These are phyloP conservation scores for Microcebus griseorufus DNA, from an alignment of 2,113 vertebrate species.

Conservation along the genomic window DNA sequence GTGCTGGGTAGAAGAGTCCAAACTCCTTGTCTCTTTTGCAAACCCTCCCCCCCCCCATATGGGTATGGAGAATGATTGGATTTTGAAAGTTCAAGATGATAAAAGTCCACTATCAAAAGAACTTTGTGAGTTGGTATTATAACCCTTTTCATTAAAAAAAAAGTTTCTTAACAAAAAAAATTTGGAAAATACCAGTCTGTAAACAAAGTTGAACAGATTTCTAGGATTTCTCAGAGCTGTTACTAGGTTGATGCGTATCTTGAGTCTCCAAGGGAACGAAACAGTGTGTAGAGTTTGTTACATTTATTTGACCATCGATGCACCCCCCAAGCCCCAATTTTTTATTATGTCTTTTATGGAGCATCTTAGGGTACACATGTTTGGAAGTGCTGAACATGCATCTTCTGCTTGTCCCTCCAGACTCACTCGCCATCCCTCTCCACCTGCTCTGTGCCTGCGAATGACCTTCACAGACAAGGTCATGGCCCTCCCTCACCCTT, in stretches of 20 bases:
- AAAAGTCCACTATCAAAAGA: background rate
- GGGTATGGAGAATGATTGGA: background rate
- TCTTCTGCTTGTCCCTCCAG: background rate
- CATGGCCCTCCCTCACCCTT: background rate
- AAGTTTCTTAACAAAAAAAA: background rate
- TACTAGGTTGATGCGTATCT: background rate
- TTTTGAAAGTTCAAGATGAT: background rate
- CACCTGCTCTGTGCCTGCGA: background rate
- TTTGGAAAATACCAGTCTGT: background rate
- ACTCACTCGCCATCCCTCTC: background rate
- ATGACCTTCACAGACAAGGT: background rate
- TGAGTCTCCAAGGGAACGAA: background rate
- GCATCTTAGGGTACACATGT: background rate
- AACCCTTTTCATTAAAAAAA: background rate
- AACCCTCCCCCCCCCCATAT: background rate
- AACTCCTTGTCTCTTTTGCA: background rate
- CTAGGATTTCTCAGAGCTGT: background rate
- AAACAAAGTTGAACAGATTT: background rate
- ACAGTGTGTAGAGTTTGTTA: background rate
- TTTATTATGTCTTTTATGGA: background rate
- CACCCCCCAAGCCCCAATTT: background rate
- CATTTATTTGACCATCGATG: background rate
- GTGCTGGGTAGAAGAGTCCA: background rate
- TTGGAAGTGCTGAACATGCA: background rate
- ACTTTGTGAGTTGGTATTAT: background rate